Evolutionary conservation across 2,888 invertebrate species (phyloP), one percentile per base, ranked within the genome.

Genomic region (Drosophila neonasuta): DNA sequence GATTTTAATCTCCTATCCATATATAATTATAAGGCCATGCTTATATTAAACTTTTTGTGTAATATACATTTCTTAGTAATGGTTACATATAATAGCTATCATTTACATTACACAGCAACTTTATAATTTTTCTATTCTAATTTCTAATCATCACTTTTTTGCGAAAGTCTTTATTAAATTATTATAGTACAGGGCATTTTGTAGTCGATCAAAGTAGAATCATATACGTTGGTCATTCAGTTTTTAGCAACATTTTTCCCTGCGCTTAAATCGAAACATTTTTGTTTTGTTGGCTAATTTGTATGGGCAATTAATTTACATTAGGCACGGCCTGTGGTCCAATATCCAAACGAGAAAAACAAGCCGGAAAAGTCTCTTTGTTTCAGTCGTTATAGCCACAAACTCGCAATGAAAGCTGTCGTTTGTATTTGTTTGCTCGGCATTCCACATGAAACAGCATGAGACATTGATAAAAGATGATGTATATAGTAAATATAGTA

Each of bases 251-350:
- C 58, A 64, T 39, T 65, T 63, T 62, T 57, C 36, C 44, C 20
- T 46, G 13, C 17, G n/a, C 39, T 56, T 55, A 51, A 63, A 73
- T 69, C 80, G 74, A 80, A 71, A 67, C 54, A 71, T 52, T 66
- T 64, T 69, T 62, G 64, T 79, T 71, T 68, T 63, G 30, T 42
- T 62, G 39, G 60, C 81, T 86, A 86, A 86, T 86, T 86, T 86
- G 77, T 69, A 71, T 71, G 63, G 68, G 63, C 82, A 84, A 80
- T 86, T 86, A 82, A 84, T 82, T 86, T 79, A 64, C 62, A 78
- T 78, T 76, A 76, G 75, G 48, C 63, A 70, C 51, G 64, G 73
- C 39, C 52, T 8, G 8, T 8, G 17, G 29, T 52, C 29, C n/a
- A 11, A 32, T 32, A 36, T 32, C 34, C 24, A 5, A 10, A 41